These are phyloP conservation scores for Tethea ocularis DNA, from an alignment of 2,888 invertebrate species.

Conservation along the genomic window DNA sequence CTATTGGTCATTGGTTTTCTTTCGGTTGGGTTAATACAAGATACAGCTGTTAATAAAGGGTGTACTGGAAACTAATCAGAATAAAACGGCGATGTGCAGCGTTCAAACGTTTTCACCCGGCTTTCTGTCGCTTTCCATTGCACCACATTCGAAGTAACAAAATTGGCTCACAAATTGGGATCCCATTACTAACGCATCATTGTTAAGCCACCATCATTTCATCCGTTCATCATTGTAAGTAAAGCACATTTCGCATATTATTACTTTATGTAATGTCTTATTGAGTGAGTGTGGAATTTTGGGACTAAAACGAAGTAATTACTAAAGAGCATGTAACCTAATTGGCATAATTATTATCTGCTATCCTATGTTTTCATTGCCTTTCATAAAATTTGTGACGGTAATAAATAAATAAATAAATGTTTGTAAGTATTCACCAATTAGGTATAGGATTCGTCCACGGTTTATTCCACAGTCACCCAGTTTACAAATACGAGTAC, in stretches of 20 bases:
- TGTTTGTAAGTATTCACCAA: neutral
- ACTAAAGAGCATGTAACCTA: too few relatives aligned
- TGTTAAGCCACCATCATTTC: constrained; percentile 78
- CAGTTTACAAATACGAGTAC: neutral
- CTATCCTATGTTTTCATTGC: too few relatives aligned
- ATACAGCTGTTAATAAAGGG: constrained; percentile 80
- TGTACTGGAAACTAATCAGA: constrained; percentile 83
- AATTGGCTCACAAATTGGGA: constrained; percentile 82
- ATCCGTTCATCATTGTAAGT: constrained; percentile 79
- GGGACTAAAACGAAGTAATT: neutral
- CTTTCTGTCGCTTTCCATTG: constrained; percentile 83
- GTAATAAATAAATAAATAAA: too few relatives aligned
- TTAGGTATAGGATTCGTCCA: neutral
- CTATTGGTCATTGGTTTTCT: constrained; percentile 82
- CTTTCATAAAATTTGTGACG: too few relatives aligned
- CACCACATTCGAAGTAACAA: constrained; percentile 79
- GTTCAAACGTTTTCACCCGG: constrained; percentile 67
- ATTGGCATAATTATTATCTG: too few relatives aligned
- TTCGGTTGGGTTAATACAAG: constrained; percentile 84
- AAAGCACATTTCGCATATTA: constrained; percentile 70
- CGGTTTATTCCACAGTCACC: neutral
- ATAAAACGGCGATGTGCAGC: constrained; percentile 63
- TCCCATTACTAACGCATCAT: constrained; percentile 83
- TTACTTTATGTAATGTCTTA: constrained; percentile 41
- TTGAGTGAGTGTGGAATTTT: constrained; percentile 44